Evolutionary conservation across 37 sponge, comb jelly and placozoan genomes (phyloP), one percentile per base, ranked within the genome.

Genomic region (Amphimedon queenslandica): DNA sequence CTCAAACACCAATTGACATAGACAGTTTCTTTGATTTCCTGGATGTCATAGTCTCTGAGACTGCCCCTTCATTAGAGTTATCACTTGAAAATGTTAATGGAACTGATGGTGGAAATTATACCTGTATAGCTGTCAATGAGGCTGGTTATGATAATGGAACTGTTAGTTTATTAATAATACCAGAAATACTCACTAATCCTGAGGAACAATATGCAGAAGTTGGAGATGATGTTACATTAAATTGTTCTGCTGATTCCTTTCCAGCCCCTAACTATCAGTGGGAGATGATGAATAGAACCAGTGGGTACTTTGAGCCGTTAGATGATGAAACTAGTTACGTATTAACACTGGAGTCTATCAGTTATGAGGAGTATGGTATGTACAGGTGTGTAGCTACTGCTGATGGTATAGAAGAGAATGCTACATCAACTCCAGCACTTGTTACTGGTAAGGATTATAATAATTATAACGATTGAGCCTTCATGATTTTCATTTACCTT

Each of bases 51-150:
- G n/a, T 10, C n/a, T 21, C 32, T 29, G 32, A 13, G 8, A 21
- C 11, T 11, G 16, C 21, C 32, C 13, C 13, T 27, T 18, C 39
- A n/a, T 21, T 37, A 27, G n/a, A 32, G 6, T 23, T 67, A 67
- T 31, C 68, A 20, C 18, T 67, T 67, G 41, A 35, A 6, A 33
- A 39, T 8, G 36, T 63, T 8, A 75, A 42, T 79, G 80, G 39
- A 5, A 33, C 88, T 28, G 71, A 66, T 69, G 86, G 88, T n/a
- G 92, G 92, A 20, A 58, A 18, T 5, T 87, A 91, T 61, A 75
- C 33, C 1, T 91, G 92, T 64, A 43, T 40, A 11, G 92, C 77
- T 13, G 67, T 40, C 38, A 91, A 91, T 74, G 76, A 37, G 29
- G 92, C 82, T 63, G 88, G 92, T 10, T 23, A 18, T 37, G 61